These are phyloP conservation scores for Lethrus apterus DNA, from an alignment of 1,140 invertebrate genomes.

Conservation along the genomic window DNA sequence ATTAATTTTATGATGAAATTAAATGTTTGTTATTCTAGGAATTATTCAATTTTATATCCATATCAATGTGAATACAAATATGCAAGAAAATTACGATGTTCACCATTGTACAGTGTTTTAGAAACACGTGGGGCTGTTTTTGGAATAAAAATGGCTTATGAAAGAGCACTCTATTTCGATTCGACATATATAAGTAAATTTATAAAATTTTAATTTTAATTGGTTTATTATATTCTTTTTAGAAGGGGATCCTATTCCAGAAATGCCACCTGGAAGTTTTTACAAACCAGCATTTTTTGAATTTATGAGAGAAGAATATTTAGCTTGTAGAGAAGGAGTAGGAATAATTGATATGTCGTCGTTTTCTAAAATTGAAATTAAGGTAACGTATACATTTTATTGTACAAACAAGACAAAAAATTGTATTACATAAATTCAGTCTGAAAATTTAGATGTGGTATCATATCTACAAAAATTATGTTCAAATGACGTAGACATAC, in stretches of 20 bases:
- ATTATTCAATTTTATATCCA: constrained; percentile 59
- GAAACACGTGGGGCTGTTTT: constrained; percentile 70
- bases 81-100: constrained; percentile 65
- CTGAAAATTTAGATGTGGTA: constrained; percentile 54
- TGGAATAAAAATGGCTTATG: constrained; percentile 81
- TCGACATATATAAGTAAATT: constrained; percentile 43
- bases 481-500: constrained; percentile 69
- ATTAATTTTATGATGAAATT: constrained; percentile 11
- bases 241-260: constrained; percentile 42
- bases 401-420: constrained; percentile 1
- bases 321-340: constrained; percentile 69
- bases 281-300: constrained; percentile 73
- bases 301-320: constrained; percentile 66
- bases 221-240: constrained; percentile 17
- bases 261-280: constrained; percentile 54
- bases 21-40: constrained; percentile 30
- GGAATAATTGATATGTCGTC: constrained; percentile 80
- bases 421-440: constrained; percentile 34
- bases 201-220: constrained; percentile 14
- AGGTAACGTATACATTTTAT: constrained; percentile 42
- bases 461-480: constrained; percentile 66
- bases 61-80: constrained; percentile 57
- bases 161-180: constrained; percentile 61
- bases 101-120: constrained; percentile 70
- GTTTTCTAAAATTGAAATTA: constrained; percentile 76